phyloP scores from a whole-genome alignment of 2,888 invertebrate genomes.

The Helleia helle region DNA sequence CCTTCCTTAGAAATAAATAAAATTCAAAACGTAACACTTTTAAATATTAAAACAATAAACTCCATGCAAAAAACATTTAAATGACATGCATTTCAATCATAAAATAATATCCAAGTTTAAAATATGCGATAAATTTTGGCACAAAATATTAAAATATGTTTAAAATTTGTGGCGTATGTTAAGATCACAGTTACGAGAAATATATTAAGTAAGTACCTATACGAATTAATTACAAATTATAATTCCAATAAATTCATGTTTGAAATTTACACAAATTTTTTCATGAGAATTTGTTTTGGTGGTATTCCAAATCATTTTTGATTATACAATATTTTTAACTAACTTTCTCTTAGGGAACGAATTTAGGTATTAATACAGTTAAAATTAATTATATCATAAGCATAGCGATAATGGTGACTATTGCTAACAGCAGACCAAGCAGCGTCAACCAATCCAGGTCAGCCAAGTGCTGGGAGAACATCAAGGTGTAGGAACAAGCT shows the following conservation, averaged over 20 bases:
- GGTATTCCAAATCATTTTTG: too few relatives aligned
- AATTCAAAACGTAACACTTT: constrained; percentile 14
- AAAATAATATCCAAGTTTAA: too few relatives aligned
- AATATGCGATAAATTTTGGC: neutral
- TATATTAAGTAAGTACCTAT: neutral
- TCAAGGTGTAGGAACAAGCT: constrained; percentile 84
- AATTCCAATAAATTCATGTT: neutral
- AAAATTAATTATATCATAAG: constrained; percentile 74
- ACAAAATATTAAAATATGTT: constrained; percentile 1
- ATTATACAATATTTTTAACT: too few relatives aligned
- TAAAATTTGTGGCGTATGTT: constrained; percentile 19
- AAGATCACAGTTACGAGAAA: constrained; percentile 31
- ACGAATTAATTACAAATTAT: too few relatives aligned
- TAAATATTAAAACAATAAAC: constrained; percentile 15
- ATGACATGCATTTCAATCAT: constrained; percentile 2
- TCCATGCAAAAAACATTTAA: constrained; percentile 17
- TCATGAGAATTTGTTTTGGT: too few relatives aligned
- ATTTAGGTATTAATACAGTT: too few relatives aligned
- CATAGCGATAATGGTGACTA: constrained; percentile 81
- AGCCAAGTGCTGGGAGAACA: constrained; percentile 80
- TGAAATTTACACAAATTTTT: too few relatives aligned
- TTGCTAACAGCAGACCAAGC: constrained; percentile 82
- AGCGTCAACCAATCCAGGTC: constrained; percentile 83
- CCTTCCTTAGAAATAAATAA: constrained; percentile 19
- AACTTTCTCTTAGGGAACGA: too few relatives aligned